Evolutionary conservation across 2,113 vertebrate species (phyloP), one percentile per base, ranked within the genome.

Genomic region (Ellobius talpinus): DNA sequence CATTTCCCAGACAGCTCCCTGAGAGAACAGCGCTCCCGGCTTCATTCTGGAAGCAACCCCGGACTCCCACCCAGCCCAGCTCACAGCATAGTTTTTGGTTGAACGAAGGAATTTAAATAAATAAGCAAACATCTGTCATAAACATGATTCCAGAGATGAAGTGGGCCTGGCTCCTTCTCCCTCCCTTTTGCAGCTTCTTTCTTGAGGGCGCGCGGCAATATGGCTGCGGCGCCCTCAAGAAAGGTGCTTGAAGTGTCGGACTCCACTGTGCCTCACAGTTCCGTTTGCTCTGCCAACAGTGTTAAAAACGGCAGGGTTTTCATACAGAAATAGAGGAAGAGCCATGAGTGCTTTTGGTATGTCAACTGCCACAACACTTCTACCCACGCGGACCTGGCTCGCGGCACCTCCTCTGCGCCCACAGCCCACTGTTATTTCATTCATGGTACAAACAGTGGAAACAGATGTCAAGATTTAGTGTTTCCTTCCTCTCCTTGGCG

Each of bases 311-410:
- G 45, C 91, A 91, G 45, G 82, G 77, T 94, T 96, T 88, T 95
- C 94, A 94, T 87, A 74, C 90, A 33, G 85, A 92, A 94, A 95
- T 55, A 92, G 79, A 93, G 87, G 82, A 87, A 47, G 87, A 93
- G n/a, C 68, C 39, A 1, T n/a, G 63, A 87, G 33, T 0, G 7
- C 45, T 42, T 42, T 94, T 7, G 5, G 29, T 77, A 5, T 78
- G 87, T 93, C 91, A 61, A 82, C 39, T 24, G 52, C 85, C 70
- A 42, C 2, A 92, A 87, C 65, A 29, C n/a, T 21, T 61, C 36
- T n/a, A 16, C 23, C 88, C 36, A 21, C 4, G 1, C 3, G 4
- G 55, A 23, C 87, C 6, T 3, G 16, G 70, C 85, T n/a, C 26
- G n/a, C 36, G 1, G 5, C 1, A 21, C 42, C 84, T 39, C 24